A percentile compares a stretch with the other conserved stretches of the same genome.
Evolutionary conservation across 23 tunicate genomes (phyloP).

Genomic region (Oikopleura dioica): DNA sequence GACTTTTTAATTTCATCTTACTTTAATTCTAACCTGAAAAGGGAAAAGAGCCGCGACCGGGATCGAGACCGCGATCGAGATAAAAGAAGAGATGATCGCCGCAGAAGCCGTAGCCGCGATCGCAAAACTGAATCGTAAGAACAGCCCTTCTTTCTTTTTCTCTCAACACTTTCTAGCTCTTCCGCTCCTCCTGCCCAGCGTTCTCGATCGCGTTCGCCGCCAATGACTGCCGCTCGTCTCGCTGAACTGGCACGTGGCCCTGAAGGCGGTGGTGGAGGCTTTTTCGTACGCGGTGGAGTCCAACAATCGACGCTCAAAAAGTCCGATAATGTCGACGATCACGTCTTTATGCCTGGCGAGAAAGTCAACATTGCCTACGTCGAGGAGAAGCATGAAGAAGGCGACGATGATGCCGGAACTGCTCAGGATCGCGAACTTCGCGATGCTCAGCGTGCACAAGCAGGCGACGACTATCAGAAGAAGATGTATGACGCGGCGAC

Average conservation of each 20-base stretch:
- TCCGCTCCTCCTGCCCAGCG: no score
- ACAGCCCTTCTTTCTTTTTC: no score
- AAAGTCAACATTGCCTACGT: neutral
- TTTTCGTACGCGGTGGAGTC: slow-evolving; percentile 10
- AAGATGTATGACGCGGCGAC: neutral
- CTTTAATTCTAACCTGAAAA: no score
- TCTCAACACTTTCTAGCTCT: no score
- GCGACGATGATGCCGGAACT: neutral
- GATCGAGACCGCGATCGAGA: no score
- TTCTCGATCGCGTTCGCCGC: neutral
- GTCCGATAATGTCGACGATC: slow-evolving; percentile 11
- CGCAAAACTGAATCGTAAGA: no score
- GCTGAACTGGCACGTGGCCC: neutral
- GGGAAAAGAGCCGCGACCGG: no score
- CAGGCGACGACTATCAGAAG: slow-evolving; percentile 9
- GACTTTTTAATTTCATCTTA: no score
- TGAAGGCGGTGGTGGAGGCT: neutral
- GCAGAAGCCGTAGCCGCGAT: no score
- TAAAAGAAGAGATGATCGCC: no score
- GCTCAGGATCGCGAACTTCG: slow-evolving; percentile 2
- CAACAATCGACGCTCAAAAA: slow-evolving; percentile 1
- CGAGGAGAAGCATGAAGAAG: neutral
- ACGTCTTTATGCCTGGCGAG: slow-evolving; percentile 10
- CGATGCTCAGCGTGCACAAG: neutral
- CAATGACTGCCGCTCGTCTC: neutral